These are phyloP conservation scores for Onychomys arenicola DNA, from an alignment of 2,797 vertebrate species.

Conservation along the genomic window DNA sequence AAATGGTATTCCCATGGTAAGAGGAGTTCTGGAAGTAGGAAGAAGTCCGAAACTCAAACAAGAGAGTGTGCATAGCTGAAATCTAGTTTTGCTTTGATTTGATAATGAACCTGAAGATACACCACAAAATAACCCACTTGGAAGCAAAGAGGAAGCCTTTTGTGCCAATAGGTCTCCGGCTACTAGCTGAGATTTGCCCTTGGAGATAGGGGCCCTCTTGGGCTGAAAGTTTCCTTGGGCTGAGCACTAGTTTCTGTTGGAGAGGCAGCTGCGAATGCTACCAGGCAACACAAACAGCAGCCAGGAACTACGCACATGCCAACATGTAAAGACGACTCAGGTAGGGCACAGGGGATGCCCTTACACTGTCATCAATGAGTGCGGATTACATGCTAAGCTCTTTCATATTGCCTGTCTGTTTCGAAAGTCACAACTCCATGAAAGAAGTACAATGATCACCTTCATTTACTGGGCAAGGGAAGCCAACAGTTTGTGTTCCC, in stretches of 20 bases:
- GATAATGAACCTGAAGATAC: fast-evolving
- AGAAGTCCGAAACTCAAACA: not conserved
- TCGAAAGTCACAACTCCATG: not conserved
- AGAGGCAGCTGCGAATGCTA: not conserved
- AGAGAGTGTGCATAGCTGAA: not conserved
- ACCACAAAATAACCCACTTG: not conserved
- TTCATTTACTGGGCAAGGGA: slow-evolving; percentile 21
- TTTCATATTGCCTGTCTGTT: not conserved
- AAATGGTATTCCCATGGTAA: not conserved
- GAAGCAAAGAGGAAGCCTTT: not conserved
- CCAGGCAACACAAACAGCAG: not conserved
- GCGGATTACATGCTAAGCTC: not conserved
- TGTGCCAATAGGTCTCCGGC: not conserved
- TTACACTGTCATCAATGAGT: not conserved
- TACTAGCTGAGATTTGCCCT: slow-evolving; percentile 26
- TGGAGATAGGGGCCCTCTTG: not conserved
- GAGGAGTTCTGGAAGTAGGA: not conserved
- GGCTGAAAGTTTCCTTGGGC: not conserved
- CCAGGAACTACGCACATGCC: fast-evolving
- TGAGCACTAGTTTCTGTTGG: not conserved
- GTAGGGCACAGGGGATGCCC: not conserved
- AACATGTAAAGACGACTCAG: not conserved
- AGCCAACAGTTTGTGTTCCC: slow-evolving; percentile 27
- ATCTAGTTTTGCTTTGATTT: not conserved
- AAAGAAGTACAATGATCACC: not conserved